Evolutionary conservation across 2,113 vertebrate genomes (phyloP), one percentile per base, ranked within the genome.

Genomic region (Larimichthys polyactis): DNA sequence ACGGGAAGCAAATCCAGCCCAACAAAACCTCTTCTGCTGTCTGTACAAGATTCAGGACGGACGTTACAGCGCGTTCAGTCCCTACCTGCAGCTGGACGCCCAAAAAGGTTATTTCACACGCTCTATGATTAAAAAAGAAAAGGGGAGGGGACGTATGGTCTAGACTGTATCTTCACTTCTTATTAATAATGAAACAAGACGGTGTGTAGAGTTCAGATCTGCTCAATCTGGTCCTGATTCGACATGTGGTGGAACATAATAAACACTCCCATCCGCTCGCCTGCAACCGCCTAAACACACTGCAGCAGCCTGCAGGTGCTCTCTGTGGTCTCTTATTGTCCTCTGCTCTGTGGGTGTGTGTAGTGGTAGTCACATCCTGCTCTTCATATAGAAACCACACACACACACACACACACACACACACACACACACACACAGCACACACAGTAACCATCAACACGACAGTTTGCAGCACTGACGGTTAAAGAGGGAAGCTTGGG

Each of bases 11-110:
- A 32, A 44, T 17, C 43, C 48, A 19, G 71, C 11, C 48, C 71
- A 75, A 6, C 3, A 4, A 8, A 44, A 86, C 29, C 40, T 83
- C 2, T 95, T 90, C 81, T 95, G 94, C 87, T 96, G 95, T 71
- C 65, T 93, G 19, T 96, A 94, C 79, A 87, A 71, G 52, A 62
- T 81, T 67, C 51, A 63, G 22, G 66, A 55, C 0, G 60, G 86
- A 7, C 32, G 1, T 1, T 94, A 88, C 84, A 95, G 95, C 17
- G 48, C 43, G 0, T 90, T 90, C 82, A 95, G 94, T 83, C 75
- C 51, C 0, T 95, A 94, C 74, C 63, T 95, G 62, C 24, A 17
- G 14, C 62, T 91, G 16, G 51, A 90, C 5, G 5, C 4, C 4
- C 78, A 32, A 58, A 65, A 8, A 60, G 87, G 94, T 57, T 48